Evolutionary conservation across 2,888 invertebrate species (phyloP), one percentile per base, ranked within the genome.

Genomic region (Tetragonula carbonaria): DNA sequence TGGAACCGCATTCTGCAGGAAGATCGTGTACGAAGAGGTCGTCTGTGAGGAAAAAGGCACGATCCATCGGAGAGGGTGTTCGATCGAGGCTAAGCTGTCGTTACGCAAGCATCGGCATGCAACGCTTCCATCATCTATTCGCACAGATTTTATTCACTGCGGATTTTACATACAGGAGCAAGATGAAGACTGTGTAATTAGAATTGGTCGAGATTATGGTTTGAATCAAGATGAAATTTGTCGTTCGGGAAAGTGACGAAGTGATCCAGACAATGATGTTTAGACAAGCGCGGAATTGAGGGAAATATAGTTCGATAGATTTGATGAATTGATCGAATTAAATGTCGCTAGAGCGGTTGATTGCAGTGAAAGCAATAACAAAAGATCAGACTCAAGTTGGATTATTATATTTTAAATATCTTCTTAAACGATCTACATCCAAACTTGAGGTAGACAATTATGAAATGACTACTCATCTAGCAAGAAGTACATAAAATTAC

Each of bases 21-120:
- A 74, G 81, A 83, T 45, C 45, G 45, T 45, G 45, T 8, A 87
- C 76, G 66, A 78, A 63, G 38, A 63, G 86, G 77, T 82, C 67
- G 23, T 66, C 72, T 76, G 16, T 16, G 33, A 62, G 8, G 70
- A 55, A 33, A 74, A 33, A 74, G 75, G 33, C 50, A 73, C 6
- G 28, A 63, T 45, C 45, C 8, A 45, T 51, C 68, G 70, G 84
- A 38, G 77, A 84, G 80, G 87, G 74, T 74, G 77, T 72, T 53
- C 55, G 67, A 85, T 78, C 82, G 72, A 63, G 76, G 72, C 77
- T 82, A 63, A 68, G 62, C 71, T 74, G 79, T 74, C 74, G 78
- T 89, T 89, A 78, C 82, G 87, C 86, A 89, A 89, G 51, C 80
- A 74, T 87, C 87, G 68, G 71, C 82, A 81, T 80, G 86, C 81